A percentile compares a stretch with the other conserved stretches of the same genome.
Evolutionary conservation across 30 jellyfish, hydroid and myxozoan species (phyloP).

Genomic region (Cassiopea xamachana): DNA sequence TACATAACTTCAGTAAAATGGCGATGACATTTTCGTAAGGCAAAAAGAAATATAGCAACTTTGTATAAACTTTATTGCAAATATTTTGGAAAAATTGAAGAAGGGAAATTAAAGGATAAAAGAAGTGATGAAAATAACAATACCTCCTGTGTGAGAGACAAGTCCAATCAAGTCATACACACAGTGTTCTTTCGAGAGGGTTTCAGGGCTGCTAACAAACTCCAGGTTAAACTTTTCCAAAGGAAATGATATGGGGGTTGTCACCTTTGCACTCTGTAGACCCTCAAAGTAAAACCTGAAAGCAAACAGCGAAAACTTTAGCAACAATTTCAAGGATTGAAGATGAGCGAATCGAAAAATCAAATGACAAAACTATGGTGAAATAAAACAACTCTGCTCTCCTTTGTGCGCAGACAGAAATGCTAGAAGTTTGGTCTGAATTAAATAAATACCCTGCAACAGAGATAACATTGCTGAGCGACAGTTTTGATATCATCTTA

Average conservation of each 20-base stretch:
- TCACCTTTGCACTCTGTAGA: constrained; percentile 69
- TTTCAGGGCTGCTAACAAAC: constrained; percentile 69
- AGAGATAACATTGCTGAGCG: no score
- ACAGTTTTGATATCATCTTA: no score
- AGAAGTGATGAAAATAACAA: background rate
- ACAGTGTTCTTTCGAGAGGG: constrained; percentile 37
- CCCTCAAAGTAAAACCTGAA: constrained; percentile 88
- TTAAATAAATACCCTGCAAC: no score
- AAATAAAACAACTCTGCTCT: background rate
- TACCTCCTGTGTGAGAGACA: constrained; percentile 92
- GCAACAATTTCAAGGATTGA: background rate
- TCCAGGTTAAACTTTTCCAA: constrained; percentile 61
- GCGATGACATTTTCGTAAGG: no score
- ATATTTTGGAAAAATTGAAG: no score
- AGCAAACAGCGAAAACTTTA: background rate
- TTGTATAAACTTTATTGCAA: no score
- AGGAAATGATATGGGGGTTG: constrained; percentile 79
- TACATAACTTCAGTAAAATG: no score
- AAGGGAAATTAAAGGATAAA: no score
- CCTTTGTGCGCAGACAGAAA: no score
- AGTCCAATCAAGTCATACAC: constrained; percentile 67
- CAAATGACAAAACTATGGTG: background rate
- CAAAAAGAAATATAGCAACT: no score
- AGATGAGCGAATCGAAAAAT: background rate
- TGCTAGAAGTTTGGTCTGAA: no score